Evolutionary conservation across 2,113 vertebrate genomes (phyloP), one percentile per base, ranked within the genome.

Genomic region (Podarcis raffonei): DNA sequence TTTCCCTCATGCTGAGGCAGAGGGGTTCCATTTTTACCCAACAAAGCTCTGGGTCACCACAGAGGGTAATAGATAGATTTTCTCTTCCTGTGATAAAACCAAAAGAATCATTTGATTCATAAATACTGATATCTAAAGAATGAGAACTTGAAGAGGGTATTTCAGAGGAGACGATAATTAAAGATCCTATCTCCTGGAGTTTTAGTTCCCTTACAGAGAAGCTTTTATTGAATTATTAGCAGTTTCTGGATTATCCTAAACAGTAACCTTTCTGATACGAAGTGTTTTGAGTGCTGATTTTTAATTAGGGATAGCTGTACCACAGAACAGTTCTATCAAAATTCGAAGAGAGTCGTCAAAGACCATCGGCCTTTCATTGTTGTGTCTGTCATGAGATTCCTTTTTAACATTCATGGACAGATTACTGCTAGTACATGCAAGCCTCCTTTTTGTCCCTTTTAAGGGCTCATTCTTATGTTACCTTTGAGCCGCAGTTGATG

Each of bases 231-330:
- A 66, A 85, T 83, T 94, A 69, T 87, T 42, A 91, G 32, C 74
- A 89, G 66, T 71, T 89, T 87, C 88, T 81, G 8, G 65, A 78
- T 93, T 93, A 85, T 89, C 48, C 16, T 16, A 68, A 89, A 84
- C 20, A 79, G 18, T 62, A 88, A 88, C 81, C 22, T 85, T 57
- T 39, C 74, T 78, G 83, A 91, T 15, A 76, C 23, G 71, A 1
- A 53, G 18, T 22, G 68, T 22, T 84, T 0, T 2, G 18, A 89
- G 13, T 1, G 3, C 3, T 86, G 42, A 87, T 39, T 77, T 68
- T 71, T 7, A 90, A 91, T 91, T 82, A 93, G 35, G 25, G 32
- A 86, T 23, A 68, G n/a, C 23, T 57, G 3, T 9, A 74, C 62
- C 81, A 90, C 79, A 23, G 53, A 92, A 80, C 0, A 81, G 65